These are phyloP conservation scores for Noctua janthe DNA, from an alignment of 2,888 invertebrate species.

Conservation along the genomic window DNA sequence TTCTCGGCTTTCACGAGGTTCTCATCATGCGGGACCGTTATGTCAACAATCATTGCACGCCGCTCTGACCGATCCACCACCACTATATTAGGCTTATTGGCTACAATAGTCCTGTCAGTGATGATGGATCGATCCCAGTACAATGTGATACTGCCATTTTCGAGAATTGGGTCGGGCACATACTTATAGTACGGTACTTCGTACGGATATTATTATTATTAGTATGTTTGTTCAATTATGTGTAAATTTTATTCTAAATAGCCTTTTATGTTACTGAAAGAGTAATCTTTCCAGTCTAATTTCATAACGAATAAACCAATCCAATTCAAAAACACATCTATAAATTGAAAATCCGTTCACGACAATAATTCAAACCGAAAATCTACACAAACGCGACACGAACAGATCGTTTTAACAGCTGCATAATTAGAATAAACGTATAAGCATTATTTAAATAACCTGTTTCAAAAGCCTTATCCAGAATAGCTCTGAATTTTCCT, in stretches of 20 bases:
- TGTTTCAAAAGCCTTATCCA: conserved; percentile 60
- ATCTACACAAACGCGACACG: conserved; percentile 33
- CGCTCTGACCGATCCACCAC: too few species aligned
- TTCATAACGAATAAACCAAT: neutral
- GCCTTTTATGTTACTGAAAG: neutral
- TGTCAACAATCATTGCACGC: too few species aligned
- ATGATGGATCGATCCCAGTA: too few species aligned
- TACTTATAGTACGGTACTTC: too few species aligned
- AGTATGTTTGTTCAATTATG: neutral
- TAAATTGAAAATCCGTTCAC: conserved; percentile 20
- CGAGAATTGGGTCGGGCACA: too few species aligned
- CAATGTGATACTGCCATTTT: too few species aligned
- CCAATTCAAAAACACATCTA: neutral
- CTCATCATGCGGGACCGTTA: too few species aligned
- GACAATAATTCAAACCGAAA: conserved; percentile 26
- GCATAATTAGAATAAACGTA: conserved; percentile 60
- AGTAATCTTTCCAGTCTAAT: neutral
- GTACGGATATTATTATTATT: too few species aligned
- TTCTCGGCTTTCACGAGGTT: too few species aligned
- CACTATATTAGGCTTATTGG: too few species aligned
- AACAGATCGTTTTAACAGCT: conserved; percentile 57
- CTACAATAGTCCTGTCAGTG: too few species aligned
- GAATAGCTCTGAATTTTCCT: conserved; percentile 64
- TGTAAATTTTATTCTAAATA: neutral
- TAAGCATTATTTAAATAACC: conserved; percentile 66